Conservation (phyloP, 1,140 invertebrate genomes). For the Drosophila bifasciata region DNA sequence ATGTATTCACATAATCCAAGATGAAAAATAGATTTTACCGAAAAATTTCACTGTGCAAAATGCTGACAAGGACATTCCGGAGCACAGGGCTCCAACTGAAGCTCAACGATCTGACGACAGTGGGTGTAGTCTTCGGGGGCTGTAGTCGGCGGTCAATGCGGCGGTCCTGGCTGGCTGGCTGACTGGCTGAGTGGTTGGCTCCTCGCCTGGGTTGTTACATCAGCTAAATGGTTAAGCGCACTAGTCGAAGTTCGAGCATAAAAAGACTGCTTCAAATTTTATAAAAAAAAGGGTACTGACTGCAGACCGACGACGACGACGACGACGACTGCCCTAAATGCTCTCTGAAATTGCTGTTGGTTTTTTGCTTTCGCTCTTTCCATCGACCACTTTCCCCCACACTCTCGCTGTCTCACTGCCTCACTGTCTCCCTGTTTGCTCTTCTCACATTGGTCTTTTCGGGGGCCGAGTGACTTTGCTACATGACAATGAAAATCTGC, state of each 20-base stretch:
- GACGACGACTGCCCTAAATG: constrained; percentile 69
- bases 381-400: too few relatives aligned
- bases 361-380: constrained; percentile 51
- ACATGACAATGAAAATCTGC: constrained; percentile 80
- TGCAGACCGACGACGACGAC: constrained; percentile 30
- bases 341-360: constrained; percentile 59
- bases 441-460: constrained; percentile 22
- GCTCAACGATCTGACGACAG: constrained; percentile 28
- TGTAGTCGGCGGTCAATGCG: not conserved
- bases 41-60: constrained; percentile 80
- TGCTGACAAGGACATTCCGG: constrained; percentile 75
- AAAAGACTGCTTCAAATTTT: constrained; percentile 68
- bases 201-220: constrained; percentile 70
- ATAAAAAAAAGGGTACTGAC: constrained; percentile 45
- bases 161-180: constrained; percentile 12
- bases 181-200: constrained; percentile 43
- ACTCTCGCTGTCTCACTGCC: not conserved
- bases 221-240: constrained; percentile 81
- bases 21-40: constrained; percentile 78
- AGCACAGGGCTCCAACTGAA: constrained; percentile 1
- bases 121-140: constrained; percentile 2
- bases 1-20: constrained; percentile 80
- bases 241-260: constrained; percentile 51
- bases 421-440: constrained; percentile 28
- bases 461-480: constrained; percentile 68